Percentiles rank a stretch among this genome's conserved stretches.
Evolutionary conservation across 2,888 invertebrate genomes (phyloP).

Genomic region (Trichogramma evanescens): DNA sequence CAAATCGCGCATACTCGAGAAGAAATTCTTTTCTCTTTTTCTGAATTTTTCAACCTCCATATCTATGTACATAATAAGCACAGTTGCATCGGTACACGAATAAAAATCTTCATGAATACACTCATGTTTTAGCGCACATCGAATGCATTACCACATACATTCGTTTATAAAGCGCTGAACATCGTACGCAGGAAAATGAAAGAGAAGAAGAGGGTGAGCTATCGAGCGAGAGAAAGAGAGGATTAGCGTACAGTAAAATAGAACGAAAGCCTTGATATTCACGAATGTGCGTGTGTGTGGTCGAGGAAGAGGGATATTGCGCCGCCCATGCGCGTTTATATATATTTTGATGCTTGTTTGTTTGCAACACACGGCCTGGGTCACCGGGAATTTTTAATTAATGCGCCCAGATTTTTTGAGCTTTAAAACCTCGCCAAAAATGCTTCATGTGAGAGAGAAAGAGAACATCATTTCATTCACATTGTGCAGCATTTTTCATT

Average conservation of each 20-base stretch:
- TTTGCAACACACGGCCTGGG: too few relatives aligned
- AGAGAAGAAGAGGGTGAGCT: conserved; percentile 9
- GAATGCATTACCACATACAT: conserved; percentile 38
- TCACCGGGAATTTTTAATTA: too few relatives aligned
- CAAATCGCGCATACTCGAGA: conserved; percentile 22
- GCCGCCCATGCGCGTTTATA: too few relatives aligned
- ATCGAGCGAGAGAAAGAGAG: conserved; percentile 3
- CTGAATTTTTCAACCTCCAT: neutral
- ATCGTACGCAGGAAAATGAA: conserved; percentile 16
- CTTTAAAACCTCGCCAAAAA: too few relatives aligned
- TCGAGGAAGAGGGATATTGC: neutral
- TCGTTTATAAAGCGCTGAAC: conserved; percentile 3
- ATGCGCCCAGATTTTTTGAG: too few relatives aligned
- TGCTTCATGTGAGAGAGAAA: too few relatives aligned
- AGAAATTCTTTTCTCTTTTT: conserved; percentile 4
- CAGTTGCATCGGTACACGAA: conserved; percentile 28
- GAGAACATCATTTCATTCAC: too few relatives aligned
- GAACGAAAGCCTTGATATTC: conserved; percentile 2
- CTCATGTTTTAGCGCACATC: conserved; percentile 42
- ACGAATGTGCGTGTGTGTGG: neutral
- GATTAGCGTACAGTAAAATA: conserved; percentile 21
- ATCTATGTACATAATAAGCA: conserved; percentile 25
- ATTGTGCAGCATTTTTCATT: too few relatives aligned
- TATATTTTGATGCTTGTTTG: neutral
- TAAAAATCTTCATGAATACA: conserved; percentile 26